These are phyloP conservation scores for Eupithecia dodoneata DNA, from an alignment of 2,888 invertebrate species.

Conservation along the genomic window DNA sequence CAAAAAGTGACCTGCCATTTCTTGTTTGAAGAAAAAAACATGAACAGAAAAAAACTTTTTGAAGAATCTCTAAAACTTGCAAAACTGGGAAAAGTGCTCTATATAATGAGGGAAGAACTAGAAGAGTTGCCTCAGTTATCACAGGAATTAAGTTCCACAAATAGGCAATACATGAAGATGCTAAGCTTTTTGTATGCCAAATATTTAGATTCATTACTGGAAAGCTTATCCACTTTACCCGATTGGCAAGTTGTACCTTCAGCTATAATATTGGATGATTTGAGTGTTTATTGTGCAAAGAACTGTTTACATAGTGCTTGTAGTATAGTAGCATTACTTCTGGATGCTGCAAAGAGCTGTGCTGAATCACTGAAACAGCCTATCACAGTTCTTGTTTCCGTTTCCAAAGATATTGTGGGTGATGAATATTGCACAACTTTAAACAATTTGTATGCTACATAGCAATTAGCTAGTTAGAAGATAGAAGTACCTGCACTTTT, in stretches of 20 bases:
- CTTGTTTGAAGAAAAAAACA: slow-evolving; percentile 56
- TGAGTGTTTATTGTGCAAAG: slow-evolving; percentile 63
- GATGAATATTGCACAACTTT: slow-evolving; percentile 63
- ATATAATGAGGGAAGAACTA: slow-evolving; percentile 68
- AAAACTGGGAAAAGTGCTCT: slow-evolving; percentile 71
- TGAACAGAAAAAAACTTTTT: slow-evolving; percentile 70
- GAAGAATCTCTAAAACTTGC: slow-evolving; percentile 65
- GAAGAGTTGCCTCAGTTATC: slow-evolving; percentile 73
- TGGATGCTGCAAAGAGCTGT: slow-evolving; percentile 65
- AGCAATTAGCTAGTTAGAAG: not conserved
- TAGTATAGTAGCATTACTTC: slow-evolving; percentile 66
- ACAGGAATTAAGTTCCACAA: slow-evolving; percentile 64
- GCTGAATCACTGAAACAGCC: slow-evolving; percentile 49
- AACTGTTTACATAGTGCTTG: slow-evolving; percentile 66
- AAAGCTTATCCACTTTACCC: slow-evolving; percentile 66
- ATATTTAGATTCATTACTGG: slow-evolving; percentile 63
- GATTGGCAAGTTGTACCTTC: slow-evolving; percentile 72
- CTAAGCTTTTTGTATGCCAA: slow-evolving; percentile 74
- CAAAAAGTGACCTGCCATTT: slow-evolving; percentile 50
- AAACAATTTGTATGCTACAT: slow-evolving; percentile 58
- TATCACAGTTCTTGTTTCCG: slow-evolving; percentile 63
- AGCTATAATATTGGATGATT: slow-evolving; percentile 72
- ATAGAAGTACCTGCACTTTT: not conserved
- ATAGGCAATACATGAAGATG: slow-evolving; percentile 75
- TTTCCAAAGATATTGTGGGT: slow-evolving; percentile 55